Evolutionary conservation across 2,888 invertebrate genomes (phyloP).

Genomic region (Chloroclystis v-ata): DNA sequence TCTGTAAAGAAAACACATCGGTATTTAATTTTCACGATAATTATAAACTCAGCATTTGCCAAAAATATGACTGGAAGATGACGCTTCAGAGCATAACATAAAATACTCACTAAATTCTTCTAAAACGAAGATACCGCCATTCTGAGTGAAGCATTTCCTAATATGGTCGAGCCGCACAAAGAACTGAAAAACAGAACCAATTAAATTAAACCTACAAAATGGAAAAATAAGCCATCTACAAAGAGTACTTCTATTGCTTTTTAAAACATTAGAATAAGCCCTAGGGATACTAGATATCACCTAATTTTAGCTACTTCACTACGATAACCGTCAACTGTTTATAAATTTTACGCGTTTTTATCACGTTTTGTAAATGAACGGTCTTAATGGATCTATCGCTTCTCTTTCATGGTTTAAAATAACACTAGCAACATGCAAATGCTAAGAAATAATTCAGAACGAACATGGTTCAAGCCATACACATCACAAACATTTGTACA

Average conservation of each 20-base stretch:
- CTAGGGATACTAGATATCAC: not conserved
- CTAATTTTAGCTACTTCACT: not conserved
- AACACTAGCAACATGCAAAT: not conserved
- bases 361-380: not conserved
- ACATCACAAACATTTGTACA: constrained; percentile 1
- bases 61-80: no score
- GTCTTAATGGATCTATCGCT: not conserved
- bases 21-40: no score
- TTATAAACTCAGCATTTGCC: no score
- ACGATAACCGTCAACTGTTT: not conserved
- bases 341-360: not conserved
- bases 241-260: not conserved
- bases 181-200: constrained; percentile 87
- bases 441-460: not conserved
- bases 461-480: not conserved
- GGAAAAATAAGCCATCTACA: not conserved
- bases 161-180: constrained; percentile 99
- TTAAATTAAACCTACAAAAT: constrained; percentile 6
- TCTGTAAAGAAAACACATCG: constrained; percentile 81
- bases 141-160: constrained; percentile 99
- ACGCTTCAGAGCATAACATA: no score
- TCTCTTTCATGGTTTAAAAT: not conserved
- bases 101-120: constrained; percentile 99
- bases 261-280: not conserved
- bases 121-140: constrained; percentile 98